Evolutionary conservation across 2,888 invertebrate species (phyloP).

Genomic region (Meliscaeva auricollis): DNA sequence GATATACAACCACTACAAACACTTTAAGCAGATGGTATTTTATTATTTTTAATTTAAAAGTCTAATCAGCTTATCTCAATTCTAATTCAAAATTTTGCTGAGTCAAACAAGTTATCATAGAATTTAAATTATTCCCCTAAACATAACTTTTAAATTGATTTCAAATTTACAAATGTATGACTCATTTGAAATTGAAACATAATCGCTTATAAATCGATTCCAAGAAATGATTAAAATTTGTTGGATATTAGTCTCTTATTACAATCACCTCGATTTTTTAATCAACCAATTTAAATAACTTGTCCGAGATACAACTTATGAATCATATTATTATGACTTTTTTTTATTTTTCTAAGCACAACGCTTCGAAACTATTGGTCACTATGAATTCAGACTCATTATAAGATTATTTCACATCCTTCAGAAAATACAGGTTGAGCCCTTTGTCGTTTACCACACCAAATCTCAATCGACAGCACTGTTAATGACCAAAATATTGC

Average conservation of each 20-base stretch:
- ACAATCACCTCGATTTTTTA: background rate
- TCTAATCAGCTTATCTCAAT: no score
- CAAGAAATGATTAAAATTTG: slow-evolving; percentile 8
- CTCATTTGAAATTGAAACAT: background rate
- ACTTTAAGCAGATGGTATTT: no score
- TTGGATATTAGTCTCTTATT: background rate
- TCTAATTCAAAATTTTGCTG: background rate
- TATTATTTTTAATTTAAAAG: no score
- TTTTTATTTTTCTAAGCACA: no score
- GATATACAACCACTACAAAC: no score
- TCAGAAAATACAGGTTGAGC: no score
- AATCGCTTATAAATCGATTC: slow-evolving; percentile 3
- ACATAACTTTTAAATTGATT: background rate
- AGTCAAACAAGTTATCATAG: background rate
- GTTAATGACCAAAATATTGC: no score
- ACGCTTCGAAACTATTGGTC: no score
- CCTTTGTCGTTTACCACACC: no score
- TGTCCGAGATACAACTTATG: background rate
- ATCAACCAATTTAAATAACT: background rate
- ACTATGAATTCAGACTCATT: no score
- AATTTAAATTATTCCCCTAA: background rate
- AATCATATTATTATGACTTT: background rate
- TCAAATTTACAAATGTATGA: background rate
- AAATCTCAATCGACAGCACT: no score
- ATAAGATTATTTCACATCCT: no score